phyloP scores from a whole-genome alignment of 2,797 vertebrate species.

The Gallinago solitaria region DNA sequence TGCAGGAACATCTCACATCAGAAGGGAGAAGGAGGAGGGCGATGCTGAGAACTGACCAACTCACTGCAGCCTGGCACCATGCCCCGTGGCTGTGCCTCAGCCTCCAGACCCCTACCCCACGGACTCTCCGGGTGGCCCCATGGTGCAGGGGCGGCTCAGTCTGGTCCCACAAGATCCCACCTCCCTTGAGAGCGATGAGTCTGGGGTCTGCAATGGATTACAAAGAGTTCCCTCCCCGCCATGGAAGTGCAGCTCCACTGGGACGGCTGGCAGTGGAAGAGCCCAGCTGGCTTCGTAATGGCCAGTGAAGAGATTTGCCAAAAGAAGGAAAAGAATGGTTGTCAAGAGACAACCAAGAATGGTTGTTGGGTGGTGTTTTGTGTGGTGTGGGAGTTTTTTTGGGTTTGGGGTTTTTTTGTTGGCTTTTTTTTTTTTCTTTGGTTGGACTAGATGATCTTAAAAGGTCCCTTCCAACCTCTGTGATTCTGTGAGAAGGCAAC shows the following conservation, averaged over 20 bases:
- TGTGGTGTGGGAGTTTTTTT: no score
- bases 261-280: background rate
- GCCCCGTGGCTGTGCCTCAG: fast-evolving
- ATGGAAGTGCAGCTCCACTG: fast-evolving
- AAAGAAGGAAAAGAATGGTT: background rate
- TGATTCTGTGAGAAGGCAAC: background rate
- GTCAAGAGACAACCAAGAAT: background rate
- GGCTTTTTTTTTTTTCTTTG: no score
- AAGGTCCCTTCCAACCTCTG: no score
- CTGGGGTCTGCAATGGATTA: background rate
- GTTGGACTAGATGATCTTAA: no score
- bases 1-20: background rate
- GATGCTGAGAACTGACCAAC: background rate
- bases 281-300: fast-evolving
- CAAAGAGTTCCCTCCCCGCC: fast-evolving
- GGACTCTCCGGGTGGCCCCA: background rate
- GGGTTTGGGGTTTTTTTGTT: no score
- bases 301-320: background rate
- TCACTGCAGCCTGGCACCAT: background rate
- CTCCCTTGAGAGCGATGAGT: fast-evolving
- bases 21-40: background rate
- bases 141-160: fast-evolving
- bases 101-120: background rate
- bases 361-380: no score
- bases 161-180: background rate